Percentiles rank a stretch among this genome's conserved stretches.
Conservation (phyloP, 2,888 invertebrate species). For the Adelphocoris suturalis region DNA sequence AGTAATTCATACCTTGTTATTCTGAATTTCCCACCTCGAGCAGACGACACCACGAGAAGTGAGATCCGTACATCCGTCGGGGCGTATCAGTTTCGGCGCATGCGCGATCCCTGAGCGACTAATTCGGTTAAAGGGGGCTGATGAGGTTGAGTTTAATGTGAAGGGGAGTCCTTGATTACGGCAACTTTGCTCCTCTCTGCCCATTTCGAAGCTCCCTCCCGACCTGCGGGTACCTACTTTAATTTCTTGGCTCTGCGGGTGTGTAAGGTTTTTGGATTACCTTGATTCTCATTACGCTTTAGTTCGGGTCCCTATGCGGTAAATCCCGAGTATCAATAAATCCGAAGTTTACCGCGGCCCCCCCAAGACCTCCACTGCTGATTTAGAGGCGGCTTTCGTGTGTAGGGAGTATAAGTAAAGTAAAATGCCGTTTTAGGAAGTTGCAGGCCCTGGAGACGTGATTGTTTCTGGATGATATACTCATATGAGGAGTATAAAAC, state of each 20-base stretch:
- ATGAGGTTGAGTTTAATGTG: conserved; percentile 65
- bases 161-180: conserved; percentile 59
- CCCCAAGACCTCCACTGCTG: too few relatives aligned
- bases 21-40: not conserved
- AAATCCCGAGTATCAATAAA: conserved; percentile 1
- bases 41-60: not conserved
- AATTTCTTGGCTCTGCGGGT: conserved; percentile 61
- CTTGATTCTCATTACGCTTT: conserved; percentile 59
- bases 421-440: too few relatives aligned
- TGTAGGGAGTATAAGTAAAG: too few relatives aligned
- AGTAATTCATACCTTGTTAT: not conserved
- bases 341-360: not conserved
- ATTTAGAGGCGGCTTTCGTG: too few relatives aligned
- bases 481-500: too few relatives aligned
- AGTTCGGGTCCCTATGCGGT: conserved; percentile 5
- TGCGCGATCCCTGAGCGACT: conserved; percentile 35
- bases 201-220: not conserved
- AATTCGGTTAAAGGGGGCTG: conserved; percentile 65
- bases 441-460: too few relatives aligned
- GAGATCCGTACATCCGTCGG: conserved; percentile 18
- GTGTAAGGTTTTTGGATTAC: conserved; percentile 56
- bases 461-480: too few relatives aligned
- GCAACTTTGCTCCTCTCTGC: conserved; percentile 22
- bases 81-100: conserved; percentile 18
- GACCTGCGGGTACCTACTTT: conserved; percentile 52